Conservation (phyloP, 2,797 vertebrate genomes). For the Notamacropus eugenii region DNA sequence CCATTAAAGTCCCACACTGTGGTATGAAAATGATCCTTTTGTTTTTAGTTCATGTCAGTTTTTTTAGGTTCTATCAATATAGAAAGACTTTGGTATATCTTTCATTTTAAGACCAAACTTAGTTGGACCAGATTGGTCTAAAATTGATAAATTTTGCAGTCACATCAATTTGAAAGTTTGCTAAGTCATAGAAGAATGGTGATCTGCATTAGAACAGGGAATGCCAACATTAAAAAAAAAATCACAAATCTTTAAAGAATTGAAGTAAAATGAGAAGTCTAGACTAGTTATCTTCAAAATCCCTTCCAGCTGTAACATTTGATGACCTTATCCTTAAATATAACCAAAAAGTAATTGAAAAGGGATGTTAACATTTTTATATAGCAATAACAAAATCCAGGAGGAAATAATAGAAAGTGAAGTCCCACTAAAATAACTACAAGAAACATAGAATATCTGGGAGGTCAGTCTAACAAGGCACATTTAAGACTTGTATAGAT, state of each 20-base stretch:
- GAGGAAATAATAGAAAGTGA: not conserved
- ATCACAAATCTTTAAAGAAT: not conserved
- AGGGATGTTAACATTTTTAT: not conserved
- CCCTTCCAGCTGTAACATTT: not conserved
- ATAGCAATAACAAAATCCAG: not conserved
- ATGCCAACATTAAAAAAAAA: not conserved
- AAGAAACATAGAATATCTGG: not conserved
- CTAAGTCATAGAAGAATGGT: not conserved
- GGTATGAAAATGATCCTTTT: not conserved
- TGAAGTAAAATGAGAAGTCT: not conserved
- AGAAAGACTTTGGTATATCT: not conserved
- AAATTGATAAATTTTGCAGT: not conserved
- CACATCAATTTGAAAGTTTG: conserved; percentile 1
- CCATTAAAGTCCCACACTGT: not conserved
- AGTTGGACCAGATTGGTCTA: not conserved
- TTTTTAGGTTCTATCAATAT: not conserved
- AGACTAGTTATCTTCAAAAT: conserved; percentile 7
- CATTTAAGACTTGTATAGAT: not conserved
- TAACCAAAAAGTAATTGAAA: not conserved
- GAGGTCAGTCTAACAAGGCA: not conserved
- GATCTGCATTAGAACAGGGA: not conserved
- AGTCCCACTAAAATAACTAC: not conserved
- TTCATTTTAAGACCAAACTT: not conserved
- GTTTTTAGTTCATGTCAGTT: not conserved
- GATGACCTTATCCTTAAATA: not conserved